Conservation (phyloP, 2,113 vertebrate genomes). For the Pantherophis guttatus region DNA sequence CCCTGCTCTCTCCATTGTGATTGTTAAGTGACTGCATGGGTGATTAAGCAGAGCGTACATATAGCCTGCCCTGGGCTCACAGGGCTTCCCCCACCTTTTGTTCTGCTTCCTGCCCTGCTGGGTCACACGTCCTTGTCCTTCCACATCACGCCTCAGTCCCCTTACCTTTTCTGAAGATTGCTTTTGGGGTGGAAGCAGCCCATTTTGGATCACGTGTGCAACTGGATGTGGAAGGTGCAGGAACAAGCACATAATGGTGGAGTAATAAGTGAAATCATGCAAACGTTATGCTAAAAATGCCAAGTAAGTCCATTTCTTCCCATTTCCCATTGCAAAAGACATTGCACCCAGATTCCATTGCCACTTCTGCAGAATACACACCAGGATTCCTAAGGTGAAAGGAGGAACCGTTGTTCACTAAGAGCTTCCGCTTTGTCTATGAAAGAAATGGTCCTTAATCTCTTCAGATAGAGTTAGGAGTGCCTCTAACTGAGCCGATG, state of each 20-base stretch:
- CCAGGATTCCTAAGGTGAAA: neutral
- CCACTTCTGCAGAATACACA: neutral
- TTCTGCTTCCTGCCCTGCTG: neutral
- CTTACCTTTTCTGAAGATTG: neutral
- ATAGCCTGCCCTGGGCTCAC: neutral
- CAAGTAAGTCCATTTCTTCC: neutral
- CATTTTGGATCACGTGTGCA: neutral
- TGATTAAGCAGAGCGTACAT: neutral
- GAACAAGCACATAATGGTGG: neutral
- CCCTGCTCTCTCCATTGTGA: too few relatives aligned
- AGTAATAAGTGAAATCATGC: neutral
- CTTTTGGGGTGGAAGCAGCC: neutral
- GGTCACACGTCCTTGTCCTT: neutral
- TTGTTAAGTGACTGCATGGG: neutral
- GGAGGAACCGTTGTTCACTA: neutral
- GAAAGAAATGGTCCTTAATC: neutral
- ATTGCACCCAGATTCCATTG: neutral
- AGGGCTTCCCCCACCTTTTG: neutral
- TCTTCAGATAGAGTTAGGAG: neutral
- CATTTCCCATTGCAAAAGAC: neutral
- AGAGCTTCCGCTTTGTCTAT: neutral
- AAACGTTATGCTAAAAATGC: neutral
- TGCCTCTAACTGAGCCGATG: neutral
- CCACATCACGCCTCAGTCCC: neutral
- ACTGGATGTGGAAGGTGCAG: neutral